Conservation (phyloP, 2,888 invertebrate species). For the Ennomos fuscantarius region DNA sequence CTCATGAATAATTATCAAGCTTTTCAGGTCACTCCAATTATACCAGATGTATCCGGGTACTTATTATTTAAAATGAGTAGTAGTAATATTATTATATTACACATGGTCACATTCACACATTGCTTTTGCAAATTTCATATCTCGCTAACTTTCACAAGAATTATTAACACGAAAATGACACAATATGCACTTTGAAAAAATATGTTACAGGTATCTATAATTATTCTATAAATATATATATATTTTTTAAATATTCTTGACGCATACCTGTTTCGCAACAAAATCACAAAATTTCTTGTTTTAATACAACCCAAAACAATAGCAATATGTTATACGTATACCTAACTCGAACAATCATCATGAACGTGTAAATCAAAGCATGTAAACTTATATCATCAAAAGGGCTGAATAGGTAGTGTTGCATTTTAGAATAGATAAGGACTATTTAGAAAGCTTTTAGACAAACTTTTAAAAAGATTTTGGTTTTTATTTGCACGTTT, state of each 20-base stretch:
- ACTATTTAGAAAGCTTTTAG: conserved; percentile 71
- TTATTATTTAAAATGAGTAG: conserved; percentile 35
- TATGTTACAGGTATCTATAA: conserved; percentile 16
- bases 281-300: too few relatives aligned
- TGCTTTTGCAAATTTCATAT: conserved; percentile 59
- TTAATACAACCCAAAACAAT: too few relatives aligned
- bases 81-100: conserved; percentile 26
- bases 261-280: background rate
- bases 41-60: conserved; percentile 32
- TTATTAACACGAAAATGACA: conserved; percentile 42
- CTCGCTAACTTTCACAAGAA: conserved; percentile 48
- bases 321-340: too few relatives aligned
- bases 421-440: conserved; percentile 66
- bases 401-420: conserved; percentile 55
- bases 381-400: conserved; percentile 58
- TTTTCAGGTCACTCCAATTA: conserved; percentile 40
- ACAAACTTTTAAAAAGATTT: conserved; percentile 44
- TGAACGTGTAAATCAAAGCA: conserved; percentile 51
- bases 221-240: too few relatives aligned
- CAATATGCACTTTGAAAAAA: conserved; percentile 42
- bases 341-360: conserved; percentile 27
- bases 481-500: conserved; percentile 35
- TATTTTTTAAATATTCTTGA: conserved; percentile 9
- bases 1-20: conserved; percentile 44
- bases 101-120: conserved; percentile 53